These are phyloP conservation scores for Centropyge bicolor DNA, from an alignment of 2,797 vertebrate species.

Conservation along the genomic window DNA sequence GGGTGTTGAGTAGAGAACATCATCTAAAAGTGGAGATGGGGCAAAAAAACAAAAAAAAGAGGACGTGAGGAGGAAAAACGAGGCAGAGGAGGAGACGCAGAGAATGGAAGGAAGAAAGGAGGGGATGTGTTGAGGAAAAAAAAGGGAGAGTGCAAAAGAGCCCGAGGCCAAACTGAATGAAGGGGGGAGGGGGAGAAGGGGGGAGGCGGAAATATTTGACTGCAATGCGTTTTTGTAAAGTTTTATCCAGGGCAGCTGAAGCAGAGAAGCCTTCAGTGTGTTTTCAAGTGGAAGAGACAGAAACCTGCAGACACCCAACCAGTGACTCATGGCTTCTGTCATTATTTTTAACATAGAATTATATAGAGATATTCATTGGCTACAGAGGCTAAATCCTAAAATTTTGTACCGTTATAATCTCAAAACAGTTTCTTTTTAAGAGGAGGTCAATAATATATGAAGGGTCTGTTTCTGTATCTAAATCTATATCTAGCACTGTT, in stretches of 20 bases:
- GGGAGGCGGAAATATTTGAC: conserved; percentile 8
- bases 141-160: conserved; percentile 29
- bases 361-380: background rate
- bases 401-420: too few species aligned
- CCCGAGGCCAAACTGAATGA: conserved; percentile 19
- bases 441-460: background rate
- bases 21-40: conserved; percentile 7
- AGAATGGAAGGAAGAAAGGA: conserved; percentile 26
- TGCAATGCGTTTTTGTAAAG: conserved; percentile 56
- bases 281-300: background rate
- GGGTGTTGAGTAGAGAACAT: background rate
- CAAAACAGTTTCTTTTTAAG: background rate
- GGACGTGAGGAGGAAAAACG: background rate
- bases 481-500: too few species aligned
- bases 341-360: too few species aligned
- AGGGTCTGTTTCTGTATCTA: too few species aligned
- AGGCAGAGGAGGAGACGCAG: background rate
- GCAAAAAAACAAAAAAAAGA: background rate
- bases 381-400: background rate
- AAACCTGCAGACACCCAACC: background rate
- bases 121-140: conserved; percentile 35
- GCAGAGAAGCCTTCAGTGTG: conserved; percentile 2
- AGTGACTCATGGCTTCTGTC: background rate
- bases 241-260: conserved; percentile 32
- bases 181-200: too few species aligned